Percentiles rank a stretch among this genome's conserved stretches.
phyloP scores from a whole-genome alignment of 2,797 vertebrate genomes.

The Dromococcyx pavoninus region DNA sequence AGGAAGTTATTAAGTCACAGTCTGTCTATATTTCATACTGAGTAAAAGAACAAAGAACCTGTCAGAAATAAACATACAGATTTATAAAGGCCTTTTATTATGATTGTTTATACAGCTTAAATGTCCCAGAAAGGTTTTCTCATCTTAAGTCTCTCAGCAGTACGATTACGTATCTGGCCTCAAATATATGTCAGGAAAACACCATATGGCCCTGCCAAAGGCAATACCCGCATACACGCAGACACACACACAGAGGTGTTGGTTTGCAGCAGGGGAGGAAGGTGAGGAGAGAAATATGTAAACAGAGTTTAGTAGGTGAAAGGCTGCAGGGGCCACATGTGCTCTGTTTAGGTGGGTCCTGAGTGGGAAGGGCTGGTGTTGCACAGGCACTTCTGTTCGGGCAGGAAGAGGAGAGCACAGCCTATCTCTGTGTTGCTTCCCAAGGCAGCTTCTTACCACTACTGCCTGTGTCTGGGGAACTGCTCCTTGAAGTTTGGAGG shows the following conservation, averaged over 20 bases:
- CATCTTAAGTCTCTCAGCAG: background rate
- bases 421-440: background rate
- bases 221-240: fast-evolving
- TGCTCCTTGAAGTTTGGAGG: background rate
- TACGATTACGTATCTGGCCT: background rate
- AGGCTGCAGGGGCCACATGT: background rate
- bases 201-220: background rate
- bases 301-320: background rate
- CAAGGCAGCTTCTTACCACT: fast-evolving
- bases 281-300: background rate
- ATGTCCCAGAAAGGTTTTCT: background rate
- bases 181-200: background rate
- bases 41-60: background rate
- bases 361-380: background rate
- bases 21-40: background rate
- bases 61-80: background rate
- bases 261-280: background rate
- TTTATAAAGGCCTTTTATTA: background rate
- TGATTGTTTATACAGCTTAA: background rate
- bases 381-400: background rate
- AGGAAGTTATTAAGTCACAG: background rate
- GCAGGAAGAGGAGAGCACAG: background rate
- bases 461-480: fast-evolving
- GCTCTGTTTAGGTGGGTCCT: background rate
- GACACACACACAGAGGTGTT: background rate